Conservation (phyloP, 2,113 vertebrate species). For the Xenus cinereus region DNA sequence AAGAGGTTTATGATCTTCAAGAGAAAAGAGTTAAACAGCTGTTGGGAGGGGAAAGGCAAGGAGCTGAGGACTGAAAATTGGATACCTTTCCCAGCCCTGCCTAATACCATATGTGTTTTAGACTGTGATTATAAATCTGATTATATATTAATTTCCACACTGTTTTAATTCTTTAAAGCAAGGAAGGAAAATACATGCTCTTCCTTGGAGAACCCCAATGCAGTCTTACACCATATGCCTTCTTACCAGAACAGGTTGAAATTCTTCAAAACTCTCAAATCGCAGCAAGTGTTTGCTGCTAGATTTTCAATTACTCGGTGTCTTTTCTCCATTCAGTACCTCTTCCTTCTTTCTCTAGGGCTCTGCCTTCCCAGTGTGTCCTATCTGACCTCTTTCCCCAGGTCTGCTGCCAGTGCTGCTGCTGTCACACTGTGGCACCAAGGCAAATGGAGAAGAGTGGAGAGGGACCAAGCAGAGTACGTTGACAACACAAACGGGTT, state of each 20-base stretch:
- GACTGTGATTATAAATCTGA: neutral
- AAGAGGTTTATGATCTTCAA: neutral
- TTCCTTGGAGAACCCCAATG: neutral
- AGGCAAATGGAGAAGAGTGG: neutral
- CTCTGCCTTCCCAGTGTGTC: neutral
- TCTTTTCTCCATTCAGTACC: neutral
- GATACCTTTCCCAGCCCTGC: neutral
- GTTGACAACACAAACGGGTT: rapidly evolving
- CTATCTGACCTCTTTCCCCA: neutral
- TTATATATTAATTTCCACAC: neutral
- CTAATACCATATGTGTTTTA: neutral
- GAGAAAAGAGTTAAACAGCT: neutral
- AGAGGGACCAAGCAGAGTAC: neutral
- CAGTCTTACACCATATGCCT: neutral
- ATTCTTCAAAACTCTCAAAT: neutral
- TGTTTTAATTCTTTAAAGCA: neutral
- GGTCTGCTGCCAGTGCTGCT: neutral
- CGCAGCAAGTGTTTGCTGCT: neutral
- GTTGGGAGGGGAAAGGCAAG: neutral
- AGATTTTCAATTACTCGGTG: neutral
- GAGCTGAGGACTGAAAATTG: neutral
- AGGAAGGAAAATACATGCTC: neutral
- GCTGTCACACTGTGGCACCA: rapidly evolving
- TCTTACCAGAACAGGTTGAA: neutral
- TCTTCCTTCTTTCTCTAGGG: neutral